These are phyloP conservation scores for Poicephalus meyeri DNA, from an alignment of 2,113 vertebrate species.

Conservation along the genomic window DNA sequence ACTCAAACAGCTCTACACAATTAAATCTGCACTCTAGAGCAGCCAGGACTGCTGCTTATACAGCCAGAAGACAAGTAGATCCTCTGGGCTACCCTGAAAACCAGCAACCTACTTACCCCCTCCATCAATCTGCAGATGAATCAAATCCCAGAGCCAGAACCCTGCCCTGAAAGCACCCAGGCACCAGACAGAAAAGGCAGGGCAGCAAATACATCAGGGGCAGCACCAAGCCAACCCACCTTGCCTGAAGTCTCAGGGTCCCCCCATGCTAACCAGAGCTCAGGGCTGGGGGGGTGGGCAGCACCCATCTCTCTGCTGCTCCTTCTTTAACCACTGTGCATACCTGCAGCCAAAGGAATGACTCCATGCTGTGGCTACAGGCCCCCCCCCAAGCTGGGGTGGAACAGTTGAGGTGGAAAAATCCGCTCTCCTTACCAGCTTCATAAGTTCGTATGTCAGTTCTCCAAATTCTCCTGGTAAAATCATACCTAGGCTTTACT, in stretches of 20 bases:
- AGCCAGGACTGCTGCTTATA: accelerated
- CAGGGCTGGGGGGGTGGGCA: accelerated
- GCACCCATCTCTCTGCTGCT: neutral
- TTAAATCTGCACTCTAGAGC: neutral
- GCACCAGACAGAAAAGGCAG: neutral
- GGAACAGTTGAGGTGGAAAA: neutral
- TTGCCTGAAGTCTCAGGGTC: accelerated
- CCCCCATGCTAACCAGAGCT: neutral
- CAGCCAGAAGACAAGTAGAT: neutral
- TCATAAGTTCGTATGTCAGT: neutral
- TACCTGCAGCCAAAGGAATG: neutral
- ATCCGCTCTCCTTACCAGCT: neutral
- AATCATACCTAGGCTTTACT: neutral
- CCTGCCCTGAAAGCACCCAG: neutral
- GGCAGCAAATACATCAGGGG: neutral
- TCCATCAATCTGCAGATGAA: neutral
- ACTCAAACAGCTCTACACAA: neutral
- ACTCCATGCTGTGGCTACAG: neutral
- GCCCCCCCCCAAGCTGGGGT: neutral
- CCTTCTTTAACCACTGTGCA: neutral
- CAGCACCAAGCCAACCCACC: accelerated
- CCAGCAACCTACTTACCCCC: neutral
- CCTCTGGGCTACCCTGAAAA: neutral
- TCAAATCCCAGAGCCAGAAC: neutral
- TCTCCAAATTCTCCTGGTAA: neutral